Evolutionary conservation across 2,888 invertebrate species (phyloP).

Genomic region (Trachelus troglodyta): DNA sequence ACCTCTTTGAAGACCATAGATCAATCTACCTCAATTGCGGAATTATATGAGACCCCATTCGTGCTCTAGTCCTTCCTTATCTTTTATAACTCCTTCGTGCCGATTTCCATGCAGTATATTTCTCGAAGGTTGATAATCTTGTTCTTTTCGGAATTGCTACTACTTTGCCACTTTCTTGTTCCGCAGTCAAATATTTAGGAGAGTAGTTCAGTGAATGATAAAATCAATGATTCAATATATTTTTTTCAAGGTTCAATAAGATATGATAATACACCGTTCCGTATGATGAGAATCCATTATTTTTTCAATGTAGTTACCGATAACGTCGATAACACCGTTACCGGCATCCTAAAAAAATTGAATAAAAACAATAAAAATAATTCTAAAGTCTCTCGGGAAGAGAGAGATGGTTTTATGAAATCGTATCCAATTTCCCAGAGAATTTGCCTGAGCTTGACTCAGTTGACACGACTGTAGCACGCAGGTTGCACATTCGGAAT

Average conservation of each 20-base stretch:
- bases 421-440: constrained; percentile 36
- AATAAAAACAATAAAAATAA: background rate
- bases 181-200: background rate
- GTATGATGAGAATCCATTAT: background rate
- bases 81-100: background rate
- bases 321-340: background rate
- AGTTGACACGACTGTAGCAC: constrained; percentile 21
- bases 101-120: background rate
- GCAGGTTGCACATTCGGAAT: constrained; percentile 36
- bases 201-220: background rate
- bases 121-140: background rate
- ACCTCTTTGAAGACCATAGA: background rate
- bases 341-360: background rate
- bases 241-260: background rate
- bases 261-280: background rate
- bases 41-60: background rate
- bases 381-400: background rate
- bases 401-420: constrained; percentile 32
- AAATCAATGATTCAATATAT: background rate
- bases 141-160: background rate
- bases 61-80: background rate
- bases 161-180: background rate
- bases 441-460: constrained; percentile 30
- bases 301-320: background rate
- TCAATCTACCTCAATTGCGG: background rate